Evolutionary conservation across 1,140 invertebrate genomes (phyloP), one percentile per base, ranked within the genome.

Genomic region (Meloidogyne chitwoodi): DNA sequence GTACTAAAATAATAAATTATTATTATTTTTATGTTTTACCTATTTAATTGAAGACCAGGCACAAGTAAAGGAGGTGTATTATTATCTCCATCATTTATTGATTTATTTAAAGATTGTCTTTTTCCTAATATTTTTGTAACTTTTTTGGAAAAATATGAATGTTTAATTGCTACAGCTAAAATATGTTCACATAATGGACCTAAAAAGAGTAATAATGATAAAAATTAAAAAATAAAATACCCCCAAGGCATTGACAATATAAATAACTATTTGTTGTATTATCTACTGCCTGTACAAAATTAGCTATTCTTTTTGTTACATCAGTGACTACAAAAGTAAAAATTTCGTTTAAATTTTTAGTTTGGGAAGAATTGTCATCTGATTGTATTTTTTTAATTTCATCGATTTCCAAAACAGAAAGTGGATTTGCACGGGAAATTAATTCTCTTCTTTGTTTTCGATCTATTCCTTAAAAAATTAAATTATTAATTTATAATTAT

Each of bases 381-480:
- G 29, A 24, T 14, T 64, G 24, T n/a, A 27, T 48, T 31, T 73
- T 34, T 22, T 34, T 64, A 63, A 26, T 73, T 29, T 64, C 71
- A 24, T 26, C 24, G 16, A 73, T 61, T 14, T 27, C 56, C 14
- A 73, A 24, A 73, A 73, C 44, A 31, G 61, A 61, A 22, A 73
- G 71, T 24, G 71, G 31, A 73, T 73, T 73, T 56, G 71, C 71
- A 61, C 56, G 71, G 5, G 71, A 73, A 41, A 73, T 27, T 64
- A 73, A 73, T 56, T 73, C 71, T 38, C 34, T 73, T 29, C 64
- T 73, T 73, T 73, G 71, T n/a, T 61, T 38, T 2, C 71, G 56
- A 29, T 34, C 64, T n/a, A 73, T 19, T 19, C 71, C 71, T 70
- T 26, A 70, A 70, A 70, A 44, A 8, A 12, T 10, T 14, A 34